Percentiles rank a stretch among this genome's conserved stretches.
Evolutionary conservation across 2,113 vertebrate species (phyloP).

Genomic region (Dicerorhinus sumatrensis): DNA sequence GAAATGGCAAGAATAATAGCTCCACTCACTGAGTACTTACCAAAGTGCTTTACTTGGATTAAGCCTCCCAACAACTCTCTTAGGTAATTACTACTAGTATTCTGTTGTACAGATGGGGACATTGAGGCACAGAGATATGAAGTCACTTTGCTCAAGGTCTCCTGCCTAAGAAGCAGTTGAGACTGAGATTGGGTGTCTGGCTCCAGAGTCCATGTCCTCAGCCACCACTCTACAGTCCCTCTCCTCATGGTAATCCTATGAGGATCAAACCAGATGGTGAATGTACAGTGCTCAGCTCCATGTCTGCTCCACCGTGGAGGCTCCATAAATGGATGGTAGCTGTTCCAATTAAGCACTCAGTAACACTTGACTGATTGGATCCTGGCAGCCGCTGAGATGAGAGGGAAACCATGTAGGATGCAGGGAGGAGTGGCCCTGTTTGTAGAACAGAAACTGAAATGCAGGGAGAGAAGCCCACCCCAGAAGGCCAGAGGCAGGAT

Average conservation of each 20-base stretch:
- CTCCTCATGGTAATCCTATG: background rate
- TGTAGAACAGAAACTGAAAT: background rate
- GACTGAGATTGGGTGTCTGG: background rate
- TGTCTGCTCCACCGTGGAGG: background rate
- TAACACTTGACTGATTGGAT: background rate
- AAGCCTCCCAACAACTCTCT: background rate
- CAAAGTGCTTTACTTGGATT: background rate
- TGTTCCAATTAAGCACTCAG: background rate
- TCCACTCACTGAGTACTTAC: background rate
- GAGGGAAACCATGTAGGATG: background rate
- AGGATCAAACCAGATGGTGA: background rate
- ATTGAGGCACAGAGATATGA: background rate
- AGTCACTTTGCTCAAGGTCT: background rate
- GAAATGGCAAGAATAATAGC: background rate
- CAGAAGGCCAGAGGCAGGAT: background rate
- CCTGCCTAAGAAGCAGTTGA: background rate
- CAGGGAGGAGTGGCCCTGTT: background rate
- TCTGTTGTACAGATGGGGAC: background rate
- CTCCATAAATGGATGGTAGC: background rate
- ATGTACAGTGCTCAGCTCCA: background rate
- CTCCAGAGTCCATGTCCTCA: background rate
- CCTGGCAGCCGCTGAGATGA: background rate
- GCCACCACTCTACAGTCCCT: background rate
- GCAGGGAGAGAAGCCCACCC: background rate
- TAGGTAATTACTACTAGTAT: background rate